Percentiles rank a stretch among this genome's conserved stretches.
Conservation (phyloP, 1,140 invertebrate species). For the Plectrocnemia conspersa region DNA sequence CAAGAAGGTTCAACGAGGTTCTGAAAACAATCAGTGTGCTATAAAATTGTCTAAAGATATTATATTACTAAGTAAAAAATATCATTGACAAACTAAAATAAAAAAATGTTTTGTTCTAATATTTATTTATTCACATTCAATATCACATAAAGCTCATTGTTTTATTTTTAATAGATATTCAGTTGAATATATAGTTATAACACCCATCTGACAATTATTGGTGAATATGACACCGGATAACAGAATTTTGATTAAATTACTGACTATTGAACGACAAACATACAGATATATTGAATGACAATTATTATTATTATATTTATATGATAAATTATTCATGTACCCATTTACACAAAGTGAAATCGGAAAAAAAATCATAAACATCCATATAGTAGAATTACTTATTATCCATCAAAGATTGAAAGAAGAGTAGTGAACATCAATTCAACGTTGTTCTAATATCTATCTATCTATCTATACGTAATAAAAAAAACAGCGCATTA, state of each 20-base stretch:
- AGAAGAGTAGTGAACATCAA: constrained; percentile 15
- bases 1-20: background rate
- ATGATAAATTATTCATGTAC: background rate
- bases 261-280: background rate
- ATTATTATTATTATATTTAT: background rate
- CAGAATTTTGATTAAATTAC: background rate
- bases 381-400: background rate
- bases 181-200: constrained; percentile 28
- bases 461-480: background rate
- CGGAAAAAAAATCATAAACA: background rate
- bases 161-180: constrained; percentile 23
- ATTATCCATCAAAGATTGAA: background rate
- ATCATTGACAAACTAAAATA: background rate
- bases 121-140: constrained; percentile 33
- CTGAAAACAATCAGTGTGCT: background rate
- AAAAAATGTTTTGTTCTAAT: background rate
- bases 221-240: background rate
- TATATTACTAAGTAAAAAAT: background rate
- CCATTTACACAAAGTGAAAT: background rate
- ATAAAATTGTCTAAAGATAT: background rate
- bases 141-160: constrained; percentile 34
- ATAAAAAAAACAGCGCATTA: constrained; percentile 28
- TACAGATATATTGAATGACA: background rate
- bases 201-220: constrained; percentile 19
- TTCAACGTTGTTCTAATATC: constrained; percentile 16